Evolutionary conservation across 1,140 invertebrate genomes (phyloP).

Genomic region (Atta colombica): DNA sequence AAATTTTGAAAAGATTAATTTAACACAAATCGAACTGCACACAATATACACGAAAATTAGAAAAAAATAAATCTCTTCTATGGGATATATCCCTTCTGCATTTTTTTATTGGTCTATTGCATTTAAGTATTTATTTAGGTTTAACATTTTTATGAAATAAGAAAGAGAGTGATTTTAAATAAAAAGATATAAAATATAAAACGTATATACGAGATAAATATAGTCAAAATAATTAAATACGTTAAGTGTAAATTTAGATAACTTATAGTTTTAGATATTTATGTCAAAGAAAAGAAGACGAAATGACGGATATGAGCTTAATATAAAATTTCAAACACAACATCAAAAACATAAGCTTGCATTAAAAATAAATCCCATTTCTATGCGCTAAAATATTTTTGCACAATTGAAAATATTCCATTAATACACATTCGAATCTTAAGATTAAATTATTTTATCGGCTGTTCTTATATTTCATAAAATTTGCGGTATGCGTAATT

Average conservation of each 20-base stretch:
- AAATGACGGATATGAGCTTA: neutral
- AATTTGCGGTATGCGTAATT: slow-evolving; percentile 1
- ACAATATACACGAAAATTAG: neutral
- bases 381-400: neutral
- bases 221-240: neutral
- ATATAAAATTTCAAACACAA: neutral
- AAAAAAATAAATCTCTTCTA: neutral
- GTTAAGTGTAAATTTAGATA: neutral
- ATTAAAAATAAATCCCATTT: neutral
- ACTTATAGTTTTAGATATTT: neutral
- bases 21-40: neutral
- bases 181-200: neutral
- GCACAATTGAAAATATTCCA: neutral
- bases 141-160: neutral
- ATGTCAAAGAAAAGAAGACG: neutral
- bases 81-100: neutral
- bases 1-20: slow-evolving; percentile 37
- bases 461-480: neutral
- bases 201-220: neutral
- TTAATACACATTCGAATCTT: neutral
- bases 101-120: neutral
- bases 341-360: neutral
- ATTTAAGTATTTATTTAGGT: neutral
- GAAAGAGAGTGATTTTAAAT: neutral
- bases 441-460: slow-evolving; percentile 1